Base-by-base conservation (phyloP, 2,888 invertebrate species). In the Erpobdella octoculata region DNA sequence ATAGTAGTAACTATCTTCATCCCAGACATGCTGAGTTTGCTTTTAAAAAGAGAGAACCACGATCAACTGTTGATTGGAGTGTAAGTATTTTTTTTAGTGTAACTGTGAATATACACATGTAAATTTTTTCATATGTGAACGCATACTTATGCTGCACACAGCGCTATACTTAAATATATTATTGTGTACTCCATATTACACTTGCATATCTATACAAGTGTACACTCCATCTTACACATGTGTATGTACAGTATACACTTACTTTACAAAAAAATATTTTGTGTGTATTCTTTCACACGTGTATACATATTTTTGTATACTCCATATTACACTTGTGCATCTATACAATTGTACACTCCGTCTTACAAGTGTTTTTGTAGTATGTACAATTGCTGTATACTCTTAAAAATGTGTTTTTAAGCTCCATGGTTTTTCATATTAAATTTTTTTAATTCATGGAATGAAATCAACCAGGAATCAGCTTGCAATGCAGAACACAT, bases 401-500 rank as follows among this genome's bases (percentile, higher is more conserved):
- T n/a, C n/a, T n/a, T n/a, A n/a, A n/a, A n/a, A n/a, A n/a, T n/a
- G n/a, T n/a, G n/a, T n/a, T n/a, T n/a, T n/a, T n/a, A 25, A 59
- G 21, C 21, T 59, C 12, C 12, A 9, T 12, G 12, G 21, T 15
- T 18, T 59, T 59, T 15, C 61, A 18, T 12, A 59, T 18, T 18
- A 59, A 59, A 18, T 59, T 59, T 15, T 18, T 18, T 25, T 59
- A 12, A 59, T 15, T 36, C 21, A 6, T 25, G n/a, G 41, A 21
- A 28, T 74, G 76, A n/a, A n/a, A n/a, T n/a, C 46, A 41, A 15
- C n/a, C 71, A 82, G 82, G 91, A 91, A 79, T 85, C 86, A 72
- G 93, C 93, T n/a, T 85, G 90, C 79, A 92, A 91, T 83, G 92
- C 92, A 46, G 93, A 93, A 81, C 94, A 95, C 84, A 88, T 92